Evolutionary conservation across 1,140 invertebrate genomes (phyloP), one percentile per base, ranked within the genome.

Genomic region (Neodiprion pinetum): DNA sequence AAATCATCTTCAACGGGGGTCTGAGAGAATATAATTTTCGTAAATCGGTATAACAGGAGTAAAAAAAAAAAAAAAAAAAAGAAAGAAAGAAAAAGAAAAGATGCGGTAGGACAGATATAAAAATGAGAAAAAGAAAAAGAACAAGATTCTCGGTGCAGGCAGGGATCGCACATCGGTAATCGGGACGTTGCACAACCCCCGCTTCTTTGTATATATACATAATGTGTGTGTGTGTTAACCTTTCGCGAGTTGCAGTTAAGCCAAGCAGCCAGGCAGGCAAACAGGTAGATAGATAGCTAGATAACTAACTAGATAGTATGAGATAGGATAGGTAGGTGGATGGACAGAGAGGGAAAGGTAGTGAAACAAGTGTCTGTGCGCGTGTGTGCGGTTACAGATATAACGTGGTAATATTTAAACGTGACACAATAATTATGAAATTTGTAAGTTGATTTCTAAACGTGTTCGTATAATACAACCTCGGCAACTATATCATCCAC

Each of bases 401-500:
- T 12, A 69, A 47, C 67, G n/a, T 21, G 7, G 14, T 69, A 40
- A 40, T 82, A 40, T 88, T 88, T 81, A 86, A 81, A 87, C 84
- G 87, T 86, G 85, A 84, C 84, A 87, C 82, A 82, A 88, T 87
- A 88, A 88, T 88, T 88, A 88, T 88, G 85, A 88, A 88, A 88
- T 88, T 88, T 82, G 85, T 87, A 82, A 86, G 85, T 61, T 61
- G 53, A 9, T 88, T 88, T 87, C 86, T 85, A 86, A 88, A 86
- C 79, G 81, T 82, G 28, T 40, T 40, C 28, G 28, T 40, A 5
- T 40, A 40, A 80, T 40, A 5, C 5, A 40, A 80, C 73, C 78
- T 79, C 17, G 17, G 70, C 74, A 40, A 61, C 5, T 17, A 5
- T 12, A 61, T 17, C n/a, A 61, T 10, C 10, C 1, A 61, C 7